Conservation (phyloP, 2,888 invertebrate genomes). For the Mystacides longicornis region DNA sequence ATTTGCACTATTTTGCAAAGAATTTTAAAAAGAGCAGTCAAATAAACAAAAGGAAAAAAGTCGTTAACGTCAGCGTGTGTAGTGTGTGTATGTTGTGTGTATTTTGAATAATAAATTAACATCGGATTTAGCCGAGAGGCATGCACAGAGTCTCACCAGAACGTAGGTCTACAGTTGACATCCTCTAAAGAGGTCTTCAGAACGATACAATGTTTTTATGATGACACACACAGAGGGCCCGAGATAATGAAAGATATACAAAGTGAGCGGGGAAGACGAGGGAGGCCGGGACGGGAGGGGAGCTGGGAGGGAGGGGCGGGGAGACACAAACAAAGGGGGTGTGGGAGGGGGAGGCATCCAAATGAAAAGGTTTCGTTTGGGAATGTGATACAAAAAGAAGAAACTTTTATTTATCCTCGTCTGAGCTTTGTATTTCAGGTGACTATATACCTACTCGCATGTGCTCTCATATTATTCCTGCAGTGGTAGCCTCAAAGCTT, state of each 20-base stretch:
- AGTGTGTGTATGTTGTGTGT: no score
- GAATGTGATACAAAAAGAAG: constrained; percentile 9
- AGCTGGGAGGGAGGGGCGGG: background rate
- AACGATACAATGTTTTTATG: constrained; percentile 19
- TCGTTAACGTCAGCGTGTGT: no score
- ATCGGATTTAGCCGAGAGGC: no score
- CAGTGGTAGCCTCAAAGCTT: no score
- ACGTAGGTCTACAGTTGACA: background rate
- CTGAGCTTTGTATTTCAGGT: background rate
- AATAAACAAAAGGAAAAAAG: no score
- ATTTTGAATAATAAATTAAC: no score
- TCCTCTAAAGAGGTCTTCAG: background rate
- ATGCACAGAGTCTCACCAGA: no score
- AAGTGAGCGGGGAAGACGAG: background rate
- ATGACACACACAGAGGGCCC: constrained; percentile 13
- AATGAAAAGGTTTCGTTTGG: constrained; percentile 3
- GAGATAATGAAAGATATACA: constrained; percentile 11
- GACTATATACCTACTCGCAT: no score
- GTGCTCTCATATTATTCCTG: constrained; percentile 5
- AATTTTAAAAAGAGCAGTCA: no score
- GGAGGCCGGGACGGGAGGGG: background rate
- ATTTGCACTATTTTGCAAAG: no score
- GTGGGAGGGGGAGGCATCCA: constrained; percentile 3
- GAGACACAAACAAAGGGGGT: background rate
- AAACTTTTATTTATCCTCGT: constrained; percentile 9